A percentile compares a stretch with the other conserved stretches of the same genome.
Conservation (phyloP, 2,888 invertebrate genomes). For the Geophilus truncorum region DNA sequence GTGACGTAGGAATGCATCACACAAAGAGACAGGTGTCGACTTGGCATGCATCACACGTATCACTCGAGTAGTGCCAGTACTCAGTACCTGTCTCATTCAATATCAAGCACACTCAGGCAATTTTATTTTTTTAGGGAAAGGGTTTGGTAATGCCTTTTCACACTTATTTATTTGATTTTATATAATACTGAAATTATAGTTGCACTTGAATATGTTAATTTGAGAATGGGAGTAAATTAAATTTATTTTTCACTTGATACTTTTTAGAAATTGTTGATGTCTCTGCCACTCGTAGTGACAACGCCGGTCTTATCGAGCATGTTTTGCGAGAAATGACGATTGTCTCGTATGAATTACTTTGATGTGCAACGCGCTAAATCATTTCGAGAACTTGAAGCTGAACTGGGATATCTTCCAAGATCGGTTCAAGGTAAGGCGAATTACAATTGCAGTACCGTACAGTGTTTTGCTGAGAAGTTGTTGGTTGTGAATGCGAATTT, state of each 20-base stretch:
- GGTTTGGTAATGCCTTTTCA: too few species aligned
- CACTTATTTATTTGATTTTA: too few species aligned
- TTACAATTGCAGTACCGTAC: too few species aligned
- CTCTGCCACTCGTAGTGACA: too few species aligned
- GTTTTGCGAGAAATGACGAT: neutral
- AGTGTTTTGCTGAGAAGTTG: too few species aligned
- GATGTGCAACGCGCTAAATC: neutral
- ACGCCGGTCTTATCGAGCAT: neutral
- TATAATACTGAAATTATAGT: too few species aligned
- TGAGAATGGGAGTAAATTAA: neutral
- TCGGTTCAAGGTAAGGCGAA: too few species aligned
- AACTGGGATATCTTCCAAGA: too few species aligned
- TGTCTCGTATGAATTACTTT: neutral
- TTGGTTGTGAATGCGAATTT: too few species aligned
- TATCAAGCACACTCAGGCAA: neutral
- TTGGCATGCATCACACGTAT: neutral
- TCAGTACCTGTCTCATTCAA: neutral
- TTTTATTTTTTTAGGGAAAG: neutral
- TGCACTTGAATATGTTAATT: too few species aligned
- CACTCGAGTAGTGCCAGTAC: neutral
- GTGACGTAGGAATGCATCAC: slow-evolving; percentile 6
- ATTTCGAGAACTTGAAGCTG: too few species aligned
- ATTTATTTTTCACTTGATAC: neutral
- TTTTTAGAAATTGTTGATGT: neutral
- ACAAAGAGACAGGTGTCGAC: neutral